These are phyloP conservation scores for Hippoglossus stenolepis DNA, from an alignment of 2,113 vertebrate genomes.

Conservation along the genomic window DNA sequence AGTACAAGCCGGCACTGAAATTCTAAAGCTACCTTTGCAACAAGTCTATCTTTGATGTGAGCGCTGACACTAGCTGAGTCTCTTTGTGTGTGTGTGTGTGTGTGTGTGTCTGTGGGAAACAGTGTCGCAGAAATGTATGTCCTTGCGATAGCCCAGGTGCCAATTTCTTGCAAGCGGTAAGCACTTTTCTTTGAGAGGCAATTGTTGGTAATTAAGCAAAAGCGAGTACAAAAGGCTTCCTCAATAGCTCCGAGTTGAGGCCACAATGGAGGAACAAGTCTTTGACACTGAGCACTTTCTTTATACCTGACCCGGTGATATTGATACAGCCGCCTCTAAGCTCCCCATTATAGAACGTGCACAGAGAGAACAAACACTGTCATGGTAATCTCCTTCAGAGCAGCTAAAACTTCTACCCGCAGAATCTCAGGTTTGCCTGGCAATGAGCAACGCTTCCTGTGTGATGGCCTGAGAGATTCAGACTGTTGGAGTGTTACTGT, in stretches of 20 bases:
- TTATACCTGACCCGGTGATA: slow-evolving; percentile 62
- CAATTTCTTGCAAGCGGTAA: slow-evolving; percentile 33
- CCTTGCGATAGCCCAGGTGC: slow-evolving; percentile 42
- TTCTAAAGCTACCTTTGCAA: slow-evolving; percentile 60
- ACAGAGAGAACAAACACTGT: slow-evolving; percentile 38
- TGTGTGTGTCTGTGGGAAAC: background rate
- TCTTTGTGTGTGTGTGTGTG: slow-evolving; percentile 31
- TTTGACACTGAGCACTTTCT: slow-evolving; percentile 76
- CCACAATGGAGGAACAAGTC: slow-evolving; percentile 64
- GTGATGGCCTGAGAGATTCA: slow-evolving; percentile 15
- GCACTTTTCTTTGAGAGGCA: slow-evolving; percentile 48
- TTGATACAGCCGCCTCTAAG: slow-evolving; percentile 63
- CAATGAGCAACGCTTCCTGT: slow-evolving; percentile 48
- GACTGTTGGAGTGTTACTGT: slow-evolving; percentile 10
- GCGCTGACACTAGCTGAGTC: slow-evolving; percentile 24
- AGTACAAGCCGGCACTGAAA: slow-evolving; percentile 51
- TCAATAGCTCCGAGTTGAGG: slow-evolving; percentile 44
- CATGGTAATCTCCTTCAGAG: slow-evolving; percentile 51
- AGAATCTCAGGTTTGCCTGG: slow-evolving; percentile 58
- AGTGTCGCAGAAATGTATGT: slow-evolving; percentile 29
- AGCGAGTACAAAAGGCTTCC: slow-evolving; percentile 53
- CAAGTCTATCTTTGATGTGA: slow-evolving; percentile 63
- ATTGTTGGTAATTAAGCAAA: slow-evolving; percentile 68
- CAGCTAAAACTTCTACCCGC: slow-evolving; percentile 60
- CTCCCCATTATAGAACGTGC: slow-evolving; percentile 30